Conservation (phyloP, 1,140 invertebrate species). For the Aphaenogaster floridana region DNA sequence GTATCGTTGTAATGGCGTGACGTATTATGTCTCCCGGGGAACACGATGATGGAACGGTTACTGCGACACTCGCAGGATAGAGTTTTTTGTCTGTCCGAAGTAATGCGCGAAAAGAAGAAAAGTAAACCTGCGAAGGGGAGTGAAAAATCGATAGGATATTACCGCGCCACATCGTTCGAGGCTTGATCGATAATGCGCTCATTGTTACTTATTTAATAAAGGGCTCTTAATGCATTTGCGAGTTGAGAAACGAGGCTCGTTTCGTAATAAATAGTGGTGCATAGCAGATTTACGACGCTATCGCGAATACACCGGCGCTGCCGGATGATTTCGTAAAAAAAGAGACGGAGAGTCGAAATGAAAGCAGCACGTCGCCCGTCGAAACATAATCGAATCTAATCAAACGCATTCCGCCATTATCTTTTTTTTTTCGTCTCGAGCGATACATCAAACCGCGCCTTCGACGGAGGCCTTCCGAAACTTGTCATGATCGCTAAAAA, state of each 20-base stretch:
- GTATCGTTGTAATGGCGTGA: conserved; percentile 23
- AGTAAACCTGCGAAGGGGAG: background rate
- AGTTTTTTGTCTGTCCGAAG: background rate
- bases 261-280: conserved; percentile 50
- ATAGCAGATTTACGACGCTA: conserved; percentile 51
- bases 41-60: conserved; percentile 41
- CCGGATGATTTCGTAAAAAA: conserved; percentile 41
- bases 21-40: conserved; percentile 4
- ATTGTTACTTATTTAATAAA: conserved; percentile 43
- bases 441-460: conserved; percentile 6
- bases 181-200: conserved; percentile 27
- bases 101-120: background rate
- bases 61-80: conserved; percentile 3
- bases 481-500: background rate
- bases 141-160: conserved; percentile 39
- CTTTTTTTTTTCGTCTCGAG: background rate
- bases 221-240: conserved; percentile 7
- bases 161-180: background rate
- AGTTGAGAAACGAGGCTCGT: conserved; percentile 34
- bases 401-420: conserved; percentile 14
- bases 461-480: background rate
- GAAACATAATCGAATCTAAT: conserved; percentile 42
- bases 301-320: conserved; percentile 13
- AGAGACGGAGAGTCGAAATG: conserved; percentile 11
- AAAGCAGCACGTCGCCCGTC: conserved; percentile 31